phyloP scores from a whole-genome alignment of 2,888 invertebrate species.

The Cephus sareptanus region DNA sequence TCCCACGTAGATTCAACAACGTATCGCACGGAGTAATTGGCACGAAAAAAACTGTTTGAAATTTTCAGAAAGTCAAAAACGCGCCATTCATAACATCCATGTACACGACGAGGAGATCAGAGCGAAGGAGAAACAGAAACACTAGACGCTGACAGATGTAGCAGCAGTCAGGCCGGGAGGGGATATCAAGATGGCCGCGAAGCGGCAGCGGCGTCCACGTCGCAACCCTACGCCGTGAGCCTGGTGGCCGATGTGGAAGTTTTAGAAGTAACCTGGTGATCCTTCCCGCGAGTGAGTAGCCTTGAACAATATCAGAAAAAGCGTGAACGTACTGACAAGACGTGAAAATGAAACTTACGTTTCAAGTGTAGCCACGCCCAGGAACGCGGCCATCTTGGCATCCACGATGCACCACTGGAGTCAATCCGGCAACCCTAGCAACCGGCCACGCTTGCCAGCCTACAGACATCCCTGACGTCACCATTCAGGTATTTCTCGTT shows the following conservation, averaged over 20 bases:
- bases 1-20: neutral
- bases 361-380: conserved; percentile 58
- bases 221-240: conserved; percentile 42
- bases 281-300: conserved; percentile 37
- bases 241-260: conserved; percentile 25
- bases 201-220: conserved; percentile 42
- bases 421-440: conserved; percentile 42
- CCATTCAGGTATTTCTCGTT: conserved; percentile 43
- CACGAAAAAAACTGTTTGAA: neutral
- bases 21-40: neutral
- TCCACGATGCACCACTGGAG: conserved; percentile 54
- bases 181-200: conserved; percentile 56
- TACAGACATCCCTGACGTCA: conserved; percentile 27
- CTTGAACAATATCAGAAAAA: conserved; percentile 19
- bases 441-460: conserved; percentile 28
- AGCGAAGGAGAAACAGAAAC: conserved; percentile 14
- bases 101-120: neutral
- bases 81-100: neutral
- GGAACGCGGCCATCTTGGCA: conserved; percentile 61
- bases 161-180: conserved; percentile 41
- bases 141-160: conserved; percentile 42
- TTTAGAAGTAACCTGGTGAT: conserved; percentile 32
- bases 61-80: neutral
- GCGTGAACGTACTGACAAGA: conserved; percentile 15
- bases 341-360: conserved; percentile 17